Percentiles rank a stretch among this genome's conserved stretches.
Evolutionary conservation across 92 coral and sea anemone species (phyloP).

Genomic region (Siderastrea radians): DNA sequence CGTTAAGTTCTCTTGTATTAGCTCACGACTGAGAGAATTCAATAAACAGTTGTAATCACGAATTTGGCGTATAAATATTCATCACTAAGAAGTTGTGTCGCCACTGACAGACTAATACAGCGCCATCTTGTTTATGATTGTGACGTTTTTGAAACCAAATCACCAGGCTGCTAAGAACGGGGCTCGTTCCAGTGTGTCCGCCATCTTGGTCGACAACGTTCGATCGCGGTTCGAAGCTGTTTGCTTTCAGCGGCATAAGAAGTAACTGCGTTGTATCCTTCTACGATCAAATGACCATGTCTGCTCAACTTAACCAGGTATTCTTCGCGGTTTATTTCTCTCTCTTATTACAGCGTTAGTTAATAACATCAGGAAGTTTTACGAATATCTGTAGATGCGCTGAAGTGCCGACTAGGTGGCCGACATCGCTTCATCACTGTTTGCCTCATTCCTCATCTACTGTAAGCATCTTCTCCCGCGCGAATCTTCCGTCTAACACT

Average conservation of each 20-base stretch:
- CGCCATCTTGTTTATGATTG: conserved; percentile 35
- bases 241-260: too few species aligned
- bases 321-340: neutral
- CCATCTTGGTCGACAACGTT: conserved; percentile 21
- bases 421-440: too few species aligned
- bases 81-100: conserved; percentile 4
- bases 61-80: conserved; percentile 34
- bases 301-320: conserved; percentile 7
- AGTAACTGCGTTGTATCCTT: neutral
- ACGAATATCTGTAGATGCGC: neutral
- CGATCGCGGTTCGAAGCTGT: neutral
- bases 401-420: too few species aligned
- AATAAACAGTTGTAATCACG: neutral
- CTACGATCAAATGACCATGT: neutral
- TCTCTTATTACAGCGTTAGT: too few species aligned
- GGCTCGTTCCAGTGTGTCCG: neutral
- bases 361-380: neutral
- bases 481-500: too few species aligned
- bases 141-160: conserved; percentile 21
- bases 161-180: neutral
- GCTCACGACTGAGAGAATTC: conserved; percentile 18
- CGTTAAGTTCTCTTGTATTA: neutral
- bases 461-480: too few species aligned
- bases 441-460: too few species aligned
- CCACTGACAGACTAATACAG: conserved; percentile 1